phyloP scores from a whole-genome alignment of 2,888 invertebrate genomes.

The Mimachlamys varia region DNA sequence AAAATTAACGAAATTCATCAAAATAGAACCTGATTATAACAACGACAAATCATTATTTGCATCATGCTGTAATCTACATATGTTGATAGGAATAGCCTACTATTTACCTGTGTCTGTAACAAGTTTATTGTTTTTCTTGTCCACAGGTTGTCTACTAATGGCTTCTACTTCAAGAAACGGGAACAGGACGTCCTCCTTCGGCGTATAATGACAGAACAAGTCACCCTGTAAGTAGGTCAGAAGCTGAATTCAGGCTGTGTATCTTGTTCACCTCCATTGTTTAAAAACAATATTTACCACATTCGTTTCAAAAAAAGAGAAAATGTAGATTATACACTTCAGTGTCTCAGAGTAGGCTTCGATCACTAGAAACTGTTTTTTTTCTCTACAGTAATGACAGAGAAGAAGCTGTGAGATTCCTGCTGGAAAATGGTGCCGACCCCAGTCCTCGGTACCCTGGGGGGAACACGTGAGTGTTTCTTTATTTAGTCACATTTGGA shows the following conservation, averaged over 20 bases:
- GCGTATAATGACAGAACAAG: constrained; percentile 77
- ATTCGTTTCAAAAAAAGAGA: too few relatives aligned
- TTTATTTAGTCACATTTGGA: neutral
- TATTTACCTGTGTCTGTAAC: too few relatives aligned
- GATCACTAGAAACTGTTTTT: neutral
- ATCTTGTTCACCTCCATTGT: too few relatives aligned
- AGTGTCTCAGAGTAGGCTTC: too few relatives aligned
- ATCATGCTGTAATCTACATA: too few relatives aligned
- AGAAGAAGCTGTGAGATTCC: constrained; percentile 74
- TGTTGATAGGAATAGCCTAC: too few relatives aligned
- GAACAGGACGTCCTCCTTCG: constrained; percentile 77
- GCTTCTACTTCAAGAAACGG: constrained; percentile 76
- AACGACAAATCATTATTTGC: too few relatives aligned
- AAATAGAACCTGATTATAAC: too few relatives aligned
- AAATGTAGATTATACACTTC: neutral
- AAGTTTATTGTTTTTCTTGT: neutral
- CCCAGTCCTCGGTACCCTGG: constrained; percentile 75
- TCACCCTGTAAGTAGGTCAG: constrained; percentile 72
- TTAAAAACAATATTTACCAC: too few relatives aligned
- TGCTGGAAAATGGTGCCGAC: constrained; percentile 77
- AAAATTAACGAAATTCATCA: too few relatives aligned
- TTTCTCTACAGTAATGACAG: constrained; percentile 54
- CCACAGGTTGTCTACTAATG: constrained; percentile 75
- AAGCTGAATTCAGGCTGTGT: too few relatives aligned
- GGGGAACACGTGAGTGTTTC: constrained; percentile 74